A percentile compares a stretch with the other conserved stretches of the same genome.
Conservation (phyloP, 92 coral and sea anemone species). For the Epizoanthus illoricatus region DNA sequence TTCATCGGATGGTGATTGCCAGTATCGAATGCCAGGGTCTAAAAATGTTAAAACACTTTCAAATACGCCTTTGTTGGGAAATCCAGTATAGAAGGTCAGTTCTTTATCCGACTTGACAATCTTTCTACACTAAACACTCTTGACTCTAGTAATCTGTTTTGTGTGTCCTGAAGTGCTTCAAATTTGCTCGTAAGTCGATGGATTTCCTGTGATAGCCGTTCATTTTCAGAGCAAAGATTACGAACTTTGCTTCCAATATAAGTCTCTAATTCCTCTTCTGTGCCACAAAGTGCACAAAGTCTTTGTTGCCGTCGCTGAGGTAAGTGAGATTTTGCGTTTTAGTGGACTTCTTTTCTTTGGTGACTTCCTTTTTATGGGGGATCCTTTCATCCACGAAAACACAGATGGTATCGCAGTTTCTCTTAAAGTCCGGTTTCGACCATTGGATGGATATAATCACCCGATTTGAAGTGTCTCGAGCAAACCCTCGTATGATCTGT, state of each 20-base stretch:
- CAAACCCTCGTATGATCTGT: constrained; percentile 59
- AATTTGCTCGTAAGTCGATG: not conserved
- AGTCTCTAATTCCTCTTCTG: not conserved
- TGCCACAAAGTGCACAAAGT: not conserved
- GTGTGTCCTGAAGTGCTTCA: too few relatives aligned
- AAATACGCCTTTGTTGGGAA: constrained; percentile 52
- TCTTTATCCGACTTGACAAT: constrained; percentile 48
- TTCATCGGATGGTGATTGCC: constrained; percentile 52
- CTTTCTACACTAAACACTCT: constrained; percentile 40
- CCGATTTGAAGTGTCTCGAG: constrained; percentile 65
- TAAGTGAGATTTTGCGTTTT: not conserved
- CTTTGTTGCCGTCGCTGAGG: not conserved
- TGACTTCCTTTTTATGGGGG: constrained; percentile 25
- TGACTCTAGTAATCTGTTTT: constrained; percentile 32
- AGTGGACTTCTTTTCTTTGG: constrained; percentile 23
- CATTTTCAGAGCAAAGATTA: constrained; percentile 35
- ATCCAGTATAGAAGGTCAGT: constrained; percentile 59
- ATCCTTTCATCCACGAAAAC: constrained; percentile 26
- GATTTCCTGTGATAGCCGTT: constrained; percentile 42
- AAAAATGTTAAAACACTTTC: constrained; percentile 52
- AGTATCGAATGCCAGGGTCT: constrained; percentile 62
- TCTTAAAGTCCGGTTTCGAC: constrained; percentile 19
- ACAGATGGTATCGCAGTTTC: constrained; percentile 14
- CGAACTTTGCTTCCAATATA: not conserved
- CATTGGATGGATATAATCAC: constrained; percentile 28